These are phyloP conservation scores for Eurytoma adleriae DNA, from an alignment of 2,888 invertebrate genomes.

Conservation along the genomic window DNA sequence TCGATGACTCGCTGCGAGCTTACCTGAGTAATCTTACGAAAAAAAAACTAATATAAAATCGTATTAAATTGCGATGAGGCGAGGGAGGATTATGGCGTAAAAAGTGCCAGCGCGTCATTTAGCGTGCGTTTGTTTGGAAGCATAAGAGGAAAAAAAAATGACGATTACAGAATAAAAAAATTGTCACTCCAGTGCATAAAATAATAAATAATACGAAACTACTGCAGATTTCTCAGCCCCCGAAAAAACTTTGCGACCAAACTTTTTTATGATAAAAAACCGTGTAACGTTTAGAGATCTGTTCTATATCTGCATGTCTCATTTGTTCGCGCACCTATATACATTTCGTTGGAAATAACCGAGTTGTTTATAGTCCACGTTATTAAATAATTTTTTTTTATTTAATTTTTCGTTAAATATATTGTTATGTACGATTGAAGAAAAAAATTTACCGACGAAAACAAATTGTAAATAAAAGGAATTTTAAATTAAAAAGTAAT, in stretches of 20 bases:
- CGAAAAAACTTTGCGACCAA: conserved; percentile 32
- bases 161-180: too few relatives aligned
- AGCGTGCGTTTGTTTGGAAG: conserved; percentile 4
- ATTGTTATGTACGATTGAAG: too few relatives aligned
- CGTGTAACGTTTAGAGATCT: conserved; percentile 19
- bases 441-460: too few relatives aligned
- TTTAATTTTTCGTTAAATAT: too few relatives aligned
- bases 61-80: not conserved
- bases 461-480: too few relatives aligned
- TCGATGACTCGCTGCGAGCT: conserved; percentile 45
- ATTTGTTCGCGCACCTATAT: not conserved
- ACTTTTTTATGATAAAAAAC: conserved; percentile 36
- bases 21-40: conserved; percentile 19
- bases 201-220: not conserved
- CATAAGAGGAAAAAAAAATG: not conserved
- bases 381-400: too few relatives aligned
- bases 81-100: not conserved
- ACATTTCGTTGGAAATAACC: not conserved
- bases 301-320: conserved; percentile 4
- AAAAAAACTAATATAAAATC: conserved; percentile 2
- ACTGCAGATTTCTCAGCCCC: conserved; percentile 24
- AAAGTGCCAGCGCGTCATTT: conserved; percentile 11
- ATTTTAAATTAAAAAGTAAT: too few relatives aligned
- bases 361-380: too few relatives aligned
- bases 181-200: not conserved